Evolutionary conservation across 2,797 vertebrate species (phyloP).

Genomic region (Hippocampus kuda): DNA sequence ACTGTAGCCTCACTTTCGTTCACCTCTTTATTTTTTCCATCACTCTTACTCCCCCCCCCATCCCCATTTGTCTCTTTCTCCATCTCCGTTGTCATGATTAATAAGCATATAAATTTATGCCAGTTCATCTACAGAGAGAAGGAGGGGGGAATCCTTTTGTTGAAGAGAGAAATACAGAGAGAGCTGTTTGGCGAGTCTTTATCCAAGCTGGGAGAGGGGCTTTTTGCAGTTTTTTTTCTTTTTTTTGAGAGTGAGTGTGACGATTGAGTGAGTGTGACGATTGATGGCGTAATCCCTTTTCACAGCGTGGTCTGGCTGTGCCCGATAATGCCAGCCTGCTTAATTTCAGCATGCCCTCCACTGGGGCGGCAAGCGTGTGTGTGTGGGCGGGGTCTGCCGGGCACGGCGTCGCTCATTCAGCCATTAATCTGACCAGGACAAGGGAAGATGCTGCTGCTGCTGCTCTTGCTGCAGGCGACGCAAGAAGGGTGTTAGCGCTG

Average conservation of each 20-base stretch:
- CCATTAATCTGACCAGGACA: constrained; percentile 65
- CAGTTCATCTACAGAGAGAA: constrained; percentile 50
- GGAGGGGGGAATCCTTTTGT: constrained; percentile 46
- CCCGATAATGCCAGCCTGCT: constrained; percentile 69
- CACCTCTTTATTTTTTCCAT: constrained; percentile 28
- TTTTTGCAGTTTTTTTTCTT: constrained; percentile 38
- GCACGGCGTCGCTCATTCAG: constrained; percentile 60
- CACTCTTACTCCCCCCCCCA: constrained; percentile 10
- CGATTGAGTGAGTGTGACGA: constrained; percentile 48
- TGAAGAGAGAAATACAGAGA: constrained; percentile 36
- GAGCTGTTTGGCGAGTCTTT: constrained; percentile 55
- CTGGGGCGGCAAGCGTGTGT: constrained; percentile 52
- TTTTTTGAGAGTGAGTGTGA: constrained; percentile 39
- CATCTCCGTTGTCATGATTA: constrained; percentile 53
- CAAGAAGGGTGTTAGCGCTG: constrained; percentile 55
- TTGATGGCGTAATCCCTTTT: constrained; percentile 70
- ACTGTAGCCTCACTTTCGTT: constrained; percentile 22
- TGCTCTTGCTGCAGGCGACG: constrained; percentile 54
- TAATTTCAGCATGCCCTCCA: constrained; percentile 60
- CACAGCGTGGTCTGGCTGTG: constrained; percentile 68
- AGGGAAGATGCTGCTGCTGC: constrained; percentile 53
- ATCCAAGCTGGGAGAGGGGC: constrained; percentile 48
- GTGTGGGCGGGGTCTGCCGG: constrained; percentile 47
- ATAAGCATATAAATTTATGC: constrained; percentile 50
- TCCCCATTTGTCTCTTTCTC: constrained; percentile 20